A percentile compares a stretch with the other conserved stretches of the same genome.
phyloP scores from a whole-genome alignment of 2,113 vertebrate genomes.

The Syngnathoides biaculeatus region DNA sequence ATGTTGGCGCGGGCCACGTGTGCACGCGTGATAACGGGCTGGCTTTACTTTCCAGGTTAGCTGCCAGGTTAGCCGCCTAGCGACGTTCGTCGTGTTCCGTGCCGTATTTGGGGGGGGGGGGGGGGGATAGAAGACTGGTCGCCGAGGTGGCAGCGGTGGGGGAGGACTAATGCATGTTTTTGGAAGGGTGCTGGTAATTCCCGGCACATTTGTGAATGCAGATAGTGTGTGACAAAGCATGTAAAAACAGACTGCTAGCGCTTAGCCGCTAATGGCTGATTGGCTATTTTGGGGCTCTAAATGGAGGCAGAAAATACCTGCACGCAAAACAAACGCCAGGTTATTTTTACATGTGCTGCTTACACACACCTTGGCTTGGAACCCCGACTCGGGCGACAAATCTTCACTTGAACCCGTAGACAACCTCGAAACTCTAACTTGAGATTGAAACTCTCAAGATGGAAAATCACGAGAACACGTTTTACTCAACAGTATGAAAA shows the following conservation, averaged over 20 bases:
- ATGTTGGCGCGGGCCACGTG: slow-evolving; percentile 81
- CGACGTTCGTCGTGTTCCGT: slow-evolving; percentile 71
- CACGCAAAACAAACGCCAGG: slow-evolving; percentile 5
- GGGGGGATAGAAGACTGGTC: neutral
- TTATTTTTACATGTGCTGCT: neutral
- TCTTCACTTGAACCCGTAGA: neutral
- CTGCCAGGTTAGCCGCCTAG: slow-evolving; percentile 79
- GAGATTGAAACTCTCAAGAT: no score
- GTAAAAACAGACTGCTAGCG: slow-evolving; percentile 64
- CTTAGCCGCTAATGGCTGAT: slow-evolving; percentile 66
- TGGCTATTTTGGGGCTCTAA: slow-evolving; percentile 64
- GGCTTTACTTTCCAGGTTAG: slow-evolving; percentile 72
- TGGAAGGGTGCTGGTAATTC: slow-evolving; percentile 76
- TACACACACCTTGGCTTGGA: neutral
- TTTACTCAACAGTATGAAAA: no score
- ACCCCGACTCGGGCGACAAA: neutral
- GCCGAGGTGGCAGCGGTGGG: slow-evolving; percentile 54
- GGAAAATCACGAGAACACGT: no score
- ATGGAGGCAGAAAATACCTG: slow-evolving; percentile 27
- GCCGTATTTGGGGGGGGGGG: slow-evolving; percentile 67
- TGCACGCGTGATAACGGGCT: slow-evolving; percentile 80
- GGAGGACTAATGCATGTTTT: slow-evolving; percentile 78
- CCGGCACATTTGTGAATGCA: slow-evolving; percentile 75
- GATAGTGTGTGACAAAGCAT: slow-evolving; percentile 74
- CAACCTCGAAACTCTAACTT: neutral